Evolutionary conservation across 2,113 vertebrate species (phyloP), one percentile per base, ranked within the genome.

Genomic region (Gallinago jamesoni): DNA sequence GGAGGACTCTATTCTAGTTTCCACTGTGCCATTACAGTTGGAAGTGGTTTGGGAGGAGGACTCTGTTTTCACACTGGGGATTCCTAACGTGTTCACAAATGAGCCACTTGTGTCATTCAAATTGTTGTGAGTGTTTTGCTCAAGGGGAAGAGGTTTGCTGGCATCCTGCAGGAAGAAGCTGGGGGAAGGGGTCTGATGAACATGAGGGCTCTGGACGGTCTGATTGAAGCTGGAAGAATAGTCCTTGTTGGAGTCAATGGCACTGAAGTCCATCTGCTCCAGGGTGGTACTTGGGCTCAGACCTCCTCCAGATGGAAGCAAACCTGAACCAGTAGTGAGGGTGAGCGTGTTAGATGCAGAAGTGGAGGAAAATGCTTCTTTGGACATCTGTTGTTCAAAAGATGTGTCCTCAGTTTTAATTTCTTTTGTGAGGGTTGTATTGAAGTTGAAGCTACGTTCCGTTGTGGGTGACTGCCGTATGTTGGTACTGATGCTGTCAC

Each of bases 191-290:
- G 98, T 99, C 98, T 99, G 99, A 98, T 99, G 99, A 93, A 98
- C 97, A 2, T 99, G 99, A 89, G 99, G 98, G 96, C 99, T 99
- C 97, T 98, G 98, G 97, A 99, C 98, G 0, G 99, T 97, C 95
- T 99, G 99, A 95, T 97, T 98, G 78, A 99, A 99, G 96, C 98
- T 97, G 81, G 99, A 98, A 33, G 98, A 89, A 78, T 99, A 99
- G 96, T 99, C 99, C 95, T 99, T 99, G 97, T 99, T 99, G 96
- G 99, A 99, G 97, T 99, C 99, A 52, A 99, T 99, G 47, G 99
- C 99, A 45, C 99, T 99, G 96, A 99, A 99, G 91, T 99, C 99
- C 99, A 99, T 99, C 97, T 99, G 99, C 97, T 99, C 99, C 96
- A 99, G 96, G 52, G 99, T 99, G 95, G 99, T 99, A 96, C 99